Conservation (phyloP, 2,888 invertebrate genomes). For the Aromia moschata region DNA sequence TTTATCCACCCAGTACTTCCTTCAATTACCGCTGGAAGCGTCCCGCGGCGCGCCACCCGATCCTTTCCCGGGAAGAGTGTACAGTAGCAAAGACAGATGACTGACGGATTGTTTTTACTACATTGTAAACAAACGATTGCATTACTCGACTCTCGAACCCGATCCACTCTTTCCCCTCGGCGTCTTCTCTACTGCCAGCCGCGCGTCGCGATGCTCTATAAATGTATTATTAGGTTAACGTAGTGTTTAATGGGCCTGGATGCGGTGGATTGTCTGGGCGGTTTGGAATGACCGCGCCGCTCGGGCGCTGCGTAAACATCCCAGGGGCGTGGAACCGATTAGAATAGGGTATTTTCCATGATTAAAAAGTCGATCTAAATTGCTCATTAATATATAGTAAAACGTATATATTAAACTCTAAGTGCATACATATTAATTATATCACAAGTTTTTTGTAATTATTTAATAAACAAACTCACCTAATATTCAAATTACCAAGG, state of each 20-base stretch:
- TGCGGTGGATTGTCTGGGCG: slow-evolving; percentile 47
- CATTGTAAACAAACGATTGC: slow-evolving; percentile 61
- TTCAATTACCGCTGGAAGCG: slow-evolving; percentile 5
- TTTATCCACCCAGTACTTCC: slow-evolving; percentile 3
- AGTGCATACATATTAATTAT: too few species aligned
- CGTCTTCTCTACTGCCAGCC: neutral
- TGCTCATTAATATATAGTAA: too few species aligned
- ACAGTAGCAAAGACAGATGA: slow-evolving; percentile 63
- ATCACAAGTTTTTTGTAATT: too few species aligned
- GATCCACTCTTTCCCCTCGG: slow-evolving; percentile 14
- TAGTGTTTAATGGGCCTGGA: slow-evolving; percentile 56
- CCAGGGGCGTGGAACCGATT: slow-evolving; percentile 9
- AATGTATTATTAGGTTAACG: slow-evolving; percentile 58
- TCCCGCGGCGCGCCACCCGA: slow-evolving; percentile 17
- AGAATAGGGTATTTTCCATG: too few species aligned
- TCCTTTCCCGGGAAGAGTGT: slow-evolving; percentile 50
- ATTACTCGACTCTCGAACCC: slow-evolving; percentile 41
- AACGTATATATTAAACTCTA: too few species aligned
- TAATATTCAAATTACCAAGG: too few species aligned
- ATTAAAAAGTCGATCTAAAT: too few species aligned
- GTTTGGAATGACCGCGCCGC: slow-evolving; percentile 42
- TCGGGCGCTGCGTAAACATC: slow-evolving; percentile 25
- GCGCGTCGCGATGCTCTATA: slow-evolving; percentile 31
- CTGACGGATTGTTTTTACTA: slow-evolving; percentile 63
- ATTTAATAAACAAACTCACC: too few species aligned